Evolutionary conservation across 2,797 vertebrate species (phyloP).

Genomic region (Phoeniculus purpureus): DNA sequence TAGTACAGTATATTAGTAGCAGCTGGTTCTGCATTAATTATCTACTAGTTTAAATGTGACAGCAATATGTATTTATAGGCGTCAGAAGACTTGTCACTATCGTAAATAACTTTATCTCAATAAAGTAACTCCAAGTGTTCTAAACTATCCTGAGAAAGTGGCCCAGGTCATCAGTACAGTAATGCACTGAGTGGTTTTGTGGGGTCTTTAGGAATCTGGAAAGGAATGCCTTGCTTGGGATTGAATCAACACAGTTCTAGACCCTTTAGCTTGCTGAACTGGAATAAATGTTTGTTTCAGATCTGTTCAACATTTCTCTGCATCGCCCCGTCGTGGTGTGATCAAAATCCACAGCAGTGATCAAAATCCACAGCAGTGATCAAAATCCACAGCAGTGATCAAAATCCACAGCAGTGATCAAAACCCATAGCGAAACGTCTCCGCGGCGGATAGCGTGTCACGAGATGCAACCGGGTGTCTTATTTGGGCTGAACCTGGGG

Average conservation of each 20-base stretch:
- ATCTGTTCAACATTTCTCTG: neutral
- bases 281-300: neutral
- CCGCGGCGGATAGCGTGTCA: neutral
- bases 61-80: constrained; percentile 48
- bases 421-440: neutral
- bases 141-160: neutral
- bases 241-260: neutral
- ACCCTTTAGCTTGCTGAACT: neutral
- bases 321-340: neutral
- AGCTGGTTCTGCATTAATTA: constrained; percentile 69
- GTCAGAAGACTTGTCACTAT: constrained; percentile 57
- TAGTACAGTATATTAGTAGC: constrained; percentile 42
- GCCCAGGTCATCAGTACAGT: neutral
- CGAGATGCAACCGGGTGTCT: neutral
- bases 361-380: neutral
- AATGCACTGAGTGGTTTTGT: neutral
- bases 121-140: neutral
- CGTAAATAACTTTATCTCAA: constrained; percentile 36
- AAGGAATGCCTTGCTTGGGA: neutral
- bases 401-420: neutral
- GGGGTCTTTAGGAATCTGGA: neutral
- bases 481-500: neutral
- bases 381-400: neutral
- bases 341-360: neutral
- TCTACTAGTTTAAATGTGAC: constrained; percentile 46